Evolutionary conservation across 2,888 invertebrate genomes (phyloP), one percentile per base, ranked within the genome.

Genomic region (Microctonus hyperodae): DNA sequence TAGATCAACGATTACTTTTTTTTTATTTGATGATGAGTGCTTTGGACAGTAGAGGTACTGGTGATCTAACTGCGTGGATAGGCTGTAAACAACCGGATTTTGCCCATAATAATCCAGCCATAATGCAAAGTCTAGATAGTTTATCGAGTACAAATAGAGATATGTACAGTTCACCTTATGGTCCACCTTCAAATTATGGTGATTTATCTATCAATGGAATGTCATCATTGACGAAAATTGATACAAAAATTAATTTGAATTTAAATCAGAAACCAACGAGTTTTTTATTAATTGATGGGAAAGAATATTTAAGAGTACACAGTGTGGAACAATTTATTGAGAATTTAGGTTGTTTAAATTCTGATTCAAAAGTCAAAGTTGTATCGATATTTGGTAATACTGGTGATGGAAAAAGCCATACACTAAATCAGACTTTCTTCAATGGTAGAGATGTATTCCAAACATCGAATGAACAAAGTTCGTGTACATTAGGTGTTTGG

Each of bases 331-430:
- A 88, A 75, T 88, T 90, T 78, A 78, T 86, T 10, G 79, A 83
- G 37, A 82, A 83, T 64, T 77, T 89, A 25, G 84, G 85, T 57
- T 87, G 88, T 63, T 75, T 78, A 7, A 85, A 85, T 51, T 84
- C 82, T 55, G 83, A 85, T 31, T 82, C 84, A 13, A 89, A 88
- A 81, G 88, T 93, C 13, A 93, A 93, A 85, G 93, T 93, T 16
- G 88, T 94, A 0, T 91, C 93, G 11, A 92, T 94, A 77, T 92
- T 94, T 84, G 94, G 94, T 2, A 94, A 93, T 78, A 92, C 92
- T 0, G 93, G 93, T 0, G 93, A 93, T 84, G 94, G 93, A 1
- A 94, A 94, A 83, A 93, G 93, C 2, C 88, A 91, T 77, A 92
- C 92, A 0, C 84, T 94, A 77, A 94, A 94, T 82, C 88, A 92